These are phyloP conservation scores for Anthonomus grandis DNA, from an alignment of 1,140 invertebrate species.

Conservation along the genomic window DNA sequence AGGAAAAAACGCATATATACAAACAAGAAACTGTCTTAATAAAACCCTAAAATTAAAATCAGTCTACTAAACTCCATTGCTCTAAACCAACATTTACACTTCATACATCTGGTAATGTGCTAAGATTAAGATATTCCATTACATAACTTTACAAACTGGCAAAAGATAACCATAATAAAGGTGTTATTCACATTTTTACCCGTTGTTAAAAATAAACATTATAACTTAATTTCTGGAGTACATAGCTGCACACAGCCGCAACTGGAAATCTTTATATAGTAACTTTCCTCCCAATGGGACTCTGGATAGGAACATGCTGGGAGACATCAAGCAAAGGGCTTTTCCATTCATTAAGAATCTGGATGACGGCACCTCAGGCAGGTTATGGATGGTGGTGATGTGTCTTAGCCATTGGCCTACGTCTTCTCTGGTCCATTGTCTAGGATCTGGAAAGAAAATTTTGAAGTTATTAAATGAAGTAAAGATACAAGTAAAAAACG, in stretches of 20 bases:
- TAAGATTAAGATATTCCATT: constrained; percentile 2
- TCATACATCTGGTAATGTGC: not conserved
- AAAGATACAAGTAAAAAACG: too few species aligned
- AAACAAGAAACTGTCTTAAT: constrained; percentile 14
- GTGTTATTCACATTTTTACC: not conserved
- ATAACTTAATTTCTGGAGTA: constrained; percentile 33
- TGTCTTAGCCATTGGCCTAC: constrained; percentile 62
- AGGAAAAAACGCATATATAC: constrained; percentile 34
- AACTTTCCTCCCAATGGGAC: constrained; percentile 67
- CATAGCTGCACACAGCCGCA: constrained; percentile 40
- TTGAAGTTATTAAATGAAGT: too few species aligned
- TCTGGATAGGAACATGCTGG: constrained; percentile 67
- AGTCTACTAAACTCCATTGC: constrained; percentile 10
- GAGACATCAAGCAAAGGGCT: constrained; percentile 70
- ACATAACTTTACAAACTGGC: not conserved
- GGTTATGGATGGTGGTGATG: constrained; percentile 58
- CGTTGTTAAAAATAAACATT: not conserved
- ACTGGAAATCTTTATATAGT: constrained; percentile 56
- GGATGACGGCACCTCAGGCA: constrained; percentile 55
- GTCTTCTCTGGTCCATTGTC: constrained; percentile 64
- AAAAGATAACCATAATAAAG: not conserved
- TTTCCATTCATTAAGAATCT: constrained; percentile 77
- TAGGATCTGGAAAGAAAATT: constrained; percentile 59
- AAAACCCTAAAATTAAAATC: constrained; percentile 15
- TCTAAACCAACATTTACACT: not conserved